Evolutionary conservation across 2,888 invertebrate genomes (phyloP).

Genomic region (Crossocerus cetratus): DNA sequence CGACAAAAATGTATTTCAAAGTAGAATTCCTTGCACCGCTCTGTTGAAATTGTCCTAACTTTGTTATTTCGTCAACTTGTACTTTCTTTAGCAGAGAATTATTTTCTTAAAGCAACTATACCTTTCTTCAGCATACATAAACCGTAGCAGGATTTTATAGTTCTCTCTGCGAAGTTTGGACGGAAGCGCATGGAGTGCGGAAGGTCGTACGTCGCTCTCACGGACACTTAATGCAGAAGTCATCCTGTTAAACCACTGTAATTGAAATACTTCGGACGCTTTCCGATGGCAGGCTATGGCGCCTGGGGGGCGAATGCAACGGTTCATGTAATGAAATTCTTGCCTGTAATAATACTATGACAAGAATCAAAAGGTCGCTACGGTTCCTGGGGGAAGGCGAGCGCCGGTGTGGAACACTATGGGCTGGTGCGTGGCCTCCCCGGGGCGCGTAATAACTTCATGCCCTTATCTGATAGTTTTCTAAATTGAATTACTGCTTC

Average conservation of each 20-base stretch:
- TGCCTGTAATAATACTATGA: constrained; percentile 23
- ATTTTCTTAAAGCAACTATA: too few relatives aligned
- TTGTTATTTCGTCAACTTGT: too few relatives aligned
- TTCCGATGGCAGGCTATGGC: background rate
- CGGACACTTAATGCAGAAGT: too few relatives aligned
- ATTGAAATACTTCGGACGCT: background rate
- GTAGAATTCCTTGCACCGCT: too few relatives aligned
- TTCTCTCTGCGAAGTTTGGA: too few relatives aligned
- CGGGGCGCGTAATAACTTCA: constrained; percentile 5
- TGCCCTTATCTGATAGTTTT: constrained; percentile 22
- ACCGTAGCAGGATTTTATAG: too few relatives aligned
- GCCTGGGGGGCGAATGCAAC: background rate
- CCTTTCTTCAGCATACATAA: too few relatives aligned
- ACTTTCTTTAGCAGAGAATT: too few relatives aligned
- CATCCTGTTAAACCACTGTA: background rate
- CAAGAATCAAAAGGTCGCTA: constrained; percentile 18
- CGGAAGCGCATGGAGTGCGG: too few relatives aligned
- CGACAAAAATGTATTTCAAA: too few relatives aligned
- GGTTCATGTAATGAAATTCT: constrained; percentile 17
- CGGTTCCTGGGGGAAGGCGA: constrained; percentile 5
- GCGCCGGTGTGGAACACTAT: constrained; percentile 19
- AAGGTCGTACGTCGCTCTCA: too few relatives aligned
- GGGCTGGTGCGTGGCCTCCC: constrained; percentile 8
- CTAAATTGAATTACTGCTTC: constrained; percentile 2
- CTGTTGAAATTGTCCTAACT: too few relatives aligned